Conservation (phyloP, 2,888 invertebrate species). For the Dromius quadrimaculatus region DNA sequence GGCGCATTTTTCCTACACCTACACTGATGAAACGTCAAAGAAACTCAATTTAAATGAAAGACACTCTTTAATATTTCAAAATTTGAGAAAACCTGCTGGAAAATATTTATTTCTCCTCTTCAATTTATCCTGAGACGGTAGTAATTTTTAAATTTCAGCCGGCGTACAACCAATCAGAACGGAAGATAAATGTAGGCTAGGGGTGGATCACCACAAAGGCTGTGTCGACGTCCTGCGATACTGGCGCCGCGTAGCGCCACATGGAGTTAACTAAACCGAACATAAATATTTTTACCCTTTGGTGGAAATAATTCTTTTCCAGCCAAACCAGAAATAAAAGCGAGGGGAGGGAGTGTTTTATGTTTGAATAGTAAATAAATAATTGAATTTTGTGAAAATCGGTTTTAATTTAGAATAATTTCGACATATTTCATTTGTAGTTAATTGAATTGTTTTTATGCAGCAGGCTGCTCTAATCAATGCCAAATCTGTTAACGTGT, state of each 20-base stretch:
- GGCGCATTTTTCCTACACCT: no score
- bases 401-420: no score
- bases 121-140: constrained; percentile 20
- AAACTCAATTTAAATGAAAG: no score
- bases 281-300: constrained; percentile 43
- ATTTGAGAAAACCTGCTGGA: no score
- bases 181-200: constrained; percentile 25
- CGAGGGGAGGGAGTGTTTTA: neutral
- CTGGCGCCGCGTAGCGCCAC: neutral
- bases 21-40: no score
- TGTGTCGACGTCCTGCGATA: constrained; percentile 27
- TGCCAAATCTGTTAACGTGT: neutral
- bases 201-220: constrained; percentile 21
- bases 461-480: neutral
- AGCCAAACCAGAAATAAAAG: neutral
- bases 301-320: constrained; percentile 26
- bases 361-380: neutral
- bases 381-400: neutral
- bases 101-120: constrained; percentile 13
- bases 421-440: neutral
- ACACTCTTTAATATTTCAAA: no score
- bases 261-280: constrained; percentile 33
- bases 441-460: neutral
- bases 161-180: constrained; percentile 35
- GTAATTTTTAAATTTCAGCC: constrained; percentile 33